Evolutionary conservation across 92 coral and sea anemone genomes (phyloP).

Genomic region (Epizoanthus stellaris): DNA sequence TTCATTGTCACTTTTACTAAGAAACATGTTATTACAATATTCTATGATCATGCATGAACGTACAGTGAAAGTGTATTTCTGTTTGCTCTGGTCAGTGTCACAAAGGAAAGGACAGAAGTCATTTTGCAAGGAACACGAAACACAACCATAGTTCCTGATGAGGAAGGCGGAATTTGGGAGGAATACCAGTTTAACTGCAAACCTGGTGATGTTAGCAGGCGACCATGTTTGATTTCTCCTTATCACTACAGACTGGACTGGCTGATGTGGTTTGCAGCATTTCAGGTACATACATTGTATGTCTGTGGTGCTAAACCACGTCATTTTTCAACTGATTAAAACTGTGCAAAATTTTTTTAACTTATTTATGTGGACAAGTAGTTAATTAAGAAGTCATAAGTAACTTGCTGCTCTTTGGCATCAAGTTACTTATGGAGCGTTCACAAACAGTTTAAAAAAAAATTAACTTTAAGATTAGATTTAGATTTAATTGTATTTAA

Average conservation of each 20-base stretch:
- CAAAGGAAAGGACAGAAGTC: constrained; percentile 97
- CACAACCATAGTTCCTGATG: constrained; percentile 78
- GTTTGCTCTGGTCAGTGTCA: constrained; percentile 64
- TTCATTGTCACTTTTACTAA: no score
- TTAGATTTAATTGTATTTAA: neutral
- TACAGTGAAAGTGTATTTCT: neutral
- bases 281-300: constrained; percentile 73
- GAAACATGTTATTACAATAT: no score
- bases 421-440: neutral
- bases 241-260: constrained; percentile 98
- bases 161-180: constrained; percentile 88
- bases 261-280: constrained; percentile 99
- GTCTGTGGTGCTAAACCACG: neutral
- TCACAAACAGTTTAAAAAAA: neutral
- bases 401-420: neutral
- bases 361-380: no score
- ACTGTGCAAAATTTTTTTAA: no score
- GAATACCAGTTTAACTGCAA: constrained; percentile 96
- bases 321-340: no score
- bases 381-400: neutral
- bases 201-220: constrained; percentile 82
- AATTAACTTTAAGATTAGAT: neutral
- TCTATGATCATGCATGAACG: no score
- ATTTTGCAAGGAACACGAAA: constrained; percentile 96
- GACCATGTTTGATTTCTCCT: constrained; percentile 96